Evolutionary conservation across 2,113 vertebrate species (phyloP).

Genomic region (Mixornis gularis): DNA sequence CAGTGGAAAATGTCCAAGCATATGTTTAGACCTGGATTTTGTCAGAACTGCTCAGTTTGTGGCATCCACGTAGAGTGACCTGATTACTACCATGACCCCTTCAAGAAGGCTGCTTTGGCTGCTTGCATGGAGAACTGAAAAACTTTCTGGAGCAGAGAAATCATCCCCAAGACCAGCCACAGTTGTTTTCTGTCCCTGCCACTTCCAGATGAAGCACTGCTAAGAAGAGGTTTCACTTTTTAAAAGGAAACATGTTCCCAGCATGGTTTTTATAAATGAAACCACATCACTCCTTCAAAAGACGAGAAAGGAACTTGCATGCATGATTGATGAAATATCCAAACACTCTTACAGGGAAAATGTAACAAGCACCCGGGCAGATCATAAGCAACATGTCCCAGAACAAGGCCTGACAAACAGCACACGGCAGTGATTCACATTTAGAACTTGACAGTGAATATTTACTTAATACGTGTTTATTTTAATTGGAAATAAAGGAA

Average conservation of each 20-base stretch:
- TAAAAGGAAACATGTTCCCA: constrained; percentile 48
- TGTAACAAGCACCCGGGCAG: neutral
- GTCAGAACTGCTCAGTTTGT: neutral
- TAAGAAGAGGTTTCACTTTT: constrained; percentile 54
- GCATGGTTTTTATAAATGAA: constrained; percentile 37
- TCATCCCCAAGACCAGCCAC: neutral
- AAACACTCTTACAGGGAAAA: constrained; percentile 7
- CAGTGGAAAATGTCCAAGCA: neutral
- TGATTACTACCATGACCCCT: neutral
- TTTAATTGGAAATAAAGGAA: neutral
- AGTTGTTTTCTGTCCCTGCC: neutral
- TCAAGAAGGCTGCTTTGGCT: neutral
- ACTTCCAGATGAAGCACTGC: neutral
- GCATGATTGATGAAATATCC: constrained; percentile 40
- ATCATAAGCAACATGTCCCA: neutral
- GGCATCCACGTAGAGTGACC: neutral
- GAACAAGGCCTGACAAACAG: constrained; percentile 31
- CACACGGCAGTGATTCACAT: neutral
- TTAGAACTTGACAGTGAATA: neutral
- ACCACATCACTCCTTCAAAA: constrained; percentile 39
- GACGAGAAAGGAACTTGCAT: constrained; percentile 23
- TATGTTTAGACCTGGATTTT: neutral
- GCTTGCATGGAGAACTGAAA: neutral
- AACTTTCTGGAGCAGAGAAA: neutral
- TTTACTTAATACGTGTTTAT: neutral